These are phyloP conservation scores for Caerostris extrusa DNA, from an alignment of 1,140 invertebrate species.

Conservation along the genomic window DNA sequence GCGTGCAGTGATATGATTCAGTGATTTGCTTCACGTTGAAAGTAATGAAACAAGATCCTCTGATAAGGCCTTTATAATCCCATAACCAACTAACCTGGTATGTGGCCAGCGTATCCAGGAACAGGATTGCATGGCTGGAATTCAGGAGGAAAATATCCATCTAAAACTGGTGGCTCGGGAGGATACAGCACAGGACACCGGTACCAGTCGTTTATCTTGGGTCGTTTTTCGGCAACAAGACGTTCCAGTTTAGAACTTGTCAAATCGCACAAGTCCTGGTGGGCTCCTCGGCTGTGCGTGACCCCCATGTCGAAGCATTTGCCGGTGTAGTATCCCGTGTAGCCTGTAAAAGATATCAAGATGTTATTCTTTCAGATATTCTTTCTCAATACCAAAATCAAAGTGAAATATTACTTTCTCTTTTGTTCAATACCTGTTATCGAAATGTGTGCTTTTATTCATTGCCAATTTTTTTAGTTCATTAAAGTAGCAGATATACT, in stretches of 20 bases:
- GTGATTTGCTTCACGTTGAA: no score
- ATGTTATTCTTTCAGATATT: neutral
- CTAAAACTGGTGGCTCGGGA: neutral
- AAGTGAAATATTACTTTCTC: no score
- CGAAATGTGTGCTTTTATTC: no score
- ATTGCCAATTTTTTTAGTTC: no score
- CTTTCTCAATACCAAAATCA: no score
- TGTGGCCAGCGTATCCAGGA: constrained; percentile 63
- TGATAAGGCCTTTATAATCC: no score
- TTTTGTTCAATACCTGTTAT: no score
- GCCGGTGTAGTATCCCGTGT: constrained; percentile 60
- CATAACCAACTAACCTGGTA: constrained; percentile 25
- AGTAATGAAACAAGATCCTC: no score
- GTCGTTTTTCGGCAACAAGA: constrained; percentile 51
- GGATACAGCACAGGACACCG: neutral
- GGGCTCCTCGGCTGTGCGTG: constrained; percentile 29
- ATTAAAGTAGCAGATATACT: no score
- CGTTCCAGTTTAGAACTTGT: constrained; percentile 57
- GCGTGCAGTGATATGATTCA: no score
- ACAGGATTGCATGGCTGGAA: constrained; percentile 16
- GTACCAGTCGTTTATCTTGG: constrained; percentile 66
- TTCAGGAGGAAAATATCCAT: constrained; percentile 9
- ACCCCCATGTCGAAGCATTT: constrained; percentile 62
- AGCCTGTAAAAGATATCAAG: neutral
- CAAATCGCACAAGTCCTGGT: constrained; percentile 60